These are phyloP conservation scores for Microcaecilia unicolor DNA, from an alignment of 2,797 vertebrate genomes.

Conservation along the genomic window DNA sequence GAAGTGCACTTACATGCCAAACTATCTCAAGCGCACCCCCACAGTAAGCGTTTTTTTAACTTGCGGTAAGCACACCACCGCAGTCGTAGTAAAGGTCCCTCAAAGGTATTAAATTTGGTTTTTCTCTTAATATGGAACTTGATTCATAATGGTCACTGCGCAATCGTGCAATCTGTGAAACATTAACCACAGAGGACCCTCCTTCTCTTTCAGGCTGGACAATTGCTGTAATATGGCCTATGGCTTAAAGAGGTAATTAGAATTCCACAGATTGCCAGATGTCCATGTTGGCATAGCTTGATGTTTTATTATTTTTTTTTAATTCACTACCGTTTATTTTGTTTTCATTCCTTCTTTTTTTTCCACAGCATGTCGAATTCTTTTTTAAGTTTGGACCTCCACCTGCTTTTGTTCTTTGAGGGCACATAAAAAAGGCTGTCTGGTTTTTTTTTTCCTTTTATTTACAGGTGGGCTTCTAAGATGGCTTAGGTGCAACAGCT, in stretches of 20 bases:
- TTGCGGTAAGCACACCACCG: no score
- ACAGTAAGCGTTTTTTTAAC: no score
- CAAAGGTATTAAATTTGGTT: no score
- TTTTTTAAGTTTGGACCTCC: constrained; percentile 70
- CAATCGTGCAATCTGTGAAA: constrained; percentile 98
- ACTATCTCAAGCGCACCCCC: no score
- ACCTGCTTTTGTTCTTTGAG: constrained; percentile 78
- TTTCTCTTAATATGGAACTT: constrained; percentile 69
- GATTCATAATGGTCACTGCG: constrained; percentile 98
- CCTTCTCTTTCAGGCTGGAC: constrained; percentile 99
- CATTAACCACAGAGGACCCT: constrained; percentile 99
- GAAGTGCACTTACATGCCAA: no score
- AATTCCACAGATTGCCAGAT: constrained; percentile 99
- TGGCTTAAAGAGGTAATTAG: constrained; percentile 99
- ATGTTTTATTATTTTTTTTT: constrained; percentile 81
- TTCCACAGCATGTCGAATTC: constrained; percentile 86
- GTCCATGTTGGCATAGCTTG: constrained; percentile 94
- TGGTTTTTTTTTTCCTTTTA: constrained; percentile 69
- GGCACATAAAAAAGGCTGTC: constrained; percentile 51
- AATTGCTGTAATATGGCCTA: constrained; percentile 99
- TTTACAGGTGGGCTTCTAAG: constrained; percentile 74
- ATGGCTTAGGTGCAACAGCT: constrained; percentile 89
- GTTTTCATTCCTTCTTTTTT: constrained; percentile 71
- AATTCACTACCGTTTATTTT: constrained; percentile 86
- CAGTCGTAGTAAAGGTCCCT: no score